Conservation (phyloP, 2,797 vertebrate species). For the Esox masquinongy region DNA sequence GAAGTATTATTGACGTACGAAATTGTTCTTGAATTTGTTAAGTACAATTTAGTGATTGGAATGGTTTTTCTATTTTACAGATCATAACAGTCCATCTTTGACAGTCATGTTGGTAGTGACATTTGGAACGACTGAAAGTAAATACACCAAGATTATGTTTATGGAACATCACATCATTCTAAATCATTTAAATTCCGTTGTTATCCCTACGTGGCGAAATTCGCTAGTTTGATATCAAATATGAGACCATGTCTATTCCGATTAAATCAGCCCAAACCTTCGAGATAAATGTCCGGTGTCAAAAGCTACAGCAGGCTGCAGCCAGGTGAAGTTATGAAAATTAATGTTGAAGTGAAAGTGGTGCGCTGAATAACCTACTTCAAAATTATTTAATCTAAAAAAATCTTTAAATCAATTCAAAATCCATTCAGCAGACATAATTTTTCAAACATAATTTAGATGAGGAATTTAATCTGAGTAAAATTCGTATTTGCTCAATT, state of each 20-base stretch:
- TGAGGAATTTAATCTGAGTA: neutral
- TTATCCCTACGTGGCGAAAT: neutral
- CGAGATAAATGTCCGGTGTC: neutral
- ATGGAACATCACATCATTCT: neutral
- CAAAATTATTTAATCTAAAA: neutral
- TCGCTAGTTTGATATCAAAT: neutral
- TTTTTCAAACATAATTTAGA: neutral
- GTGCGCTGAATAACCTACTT: neutral
- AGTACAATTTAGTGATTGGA: neutral
- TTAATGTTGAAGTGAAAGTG: neutral
- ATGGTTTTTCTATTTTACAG: neutral
- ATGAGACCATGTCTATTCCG: neutral
- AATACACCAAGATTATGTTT: neutral
- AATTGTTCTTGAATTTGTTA: neutral
- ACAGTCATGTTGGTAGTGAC: neutral
- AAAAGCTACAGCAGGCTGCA: neutral
- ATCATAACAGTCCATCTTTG: neutral
- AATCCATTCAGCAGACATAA: neutral
- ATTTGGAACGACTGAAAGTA: neutral
- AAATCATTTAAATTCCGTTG: neutral
- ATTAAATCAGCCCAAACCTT: neutral
- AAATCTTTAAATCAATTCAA: neutral
- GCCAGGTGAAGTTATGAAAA: neutral
- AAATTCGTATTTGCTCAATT: constrained; percentile 1
- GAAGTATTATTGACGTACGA: neutral